Evolutionary conservation across 2,888 invertebrate genomes (phyloP), one percentile per base, ranked within the genome.

Genomic region (Galerucella pusilla): DNA sequence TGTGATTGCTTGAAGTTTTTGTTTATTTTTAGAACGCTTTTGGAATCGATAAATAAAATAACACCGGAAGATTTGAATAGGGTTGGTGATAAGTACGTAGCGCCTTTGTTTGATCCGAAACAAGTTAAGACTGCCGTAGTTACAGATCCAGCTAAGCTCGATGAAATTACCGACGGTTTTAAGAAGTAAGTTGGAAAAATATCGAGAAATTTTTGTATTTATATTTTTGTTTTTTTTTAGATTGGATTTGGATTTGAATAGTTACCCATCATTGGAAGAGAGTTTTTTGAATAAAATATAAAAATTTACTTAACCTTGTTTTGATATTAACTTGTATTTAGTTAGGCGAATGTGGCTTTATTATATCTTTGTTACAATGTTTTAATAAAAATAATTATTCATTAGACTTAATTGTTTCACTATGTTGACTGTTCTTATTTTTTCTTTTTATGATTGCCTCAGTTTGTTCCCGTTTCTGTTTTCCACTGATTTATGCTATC

Each of bases 111-210:
- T 85, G 90, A 93, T 83, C 86, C 91, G 0, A 85, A 86, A 14
- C 84, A 87, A 75, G 89, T 91, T 68, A 91, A 91, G 83, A 91
- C 93, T n/a, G 91, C 93, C 20, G 88, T 96, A 78, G 94, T 94
- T 46, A 95, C 95, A 84, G 94, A 94, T 85, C 93, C 95, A 12
- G 89, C 92, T 75, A 95, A 95, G 88, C 92, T 93, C 67, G 88
- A 89, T 20, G 93, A 94, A 84, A 88, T 94, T 79, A 89, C 90
- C 61, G 87, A 89, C 12, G 92, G 91, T 7, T 93, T 96, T 81
- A 90, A 91, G 83, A 91, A 90, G 94, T 94, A 84, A 79, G 76
- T 67, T n/a, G 49, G 45, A 59, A 46, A 28, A 20, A 14, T 46
- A 35, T 65, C 16, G n/a, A 35, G 11, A 35, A 28, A 64, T 11